phyloP scores from a whole-genome alignment of 2,113 vertebrate genomes.

The Eubucco bourcierii region DNA sequence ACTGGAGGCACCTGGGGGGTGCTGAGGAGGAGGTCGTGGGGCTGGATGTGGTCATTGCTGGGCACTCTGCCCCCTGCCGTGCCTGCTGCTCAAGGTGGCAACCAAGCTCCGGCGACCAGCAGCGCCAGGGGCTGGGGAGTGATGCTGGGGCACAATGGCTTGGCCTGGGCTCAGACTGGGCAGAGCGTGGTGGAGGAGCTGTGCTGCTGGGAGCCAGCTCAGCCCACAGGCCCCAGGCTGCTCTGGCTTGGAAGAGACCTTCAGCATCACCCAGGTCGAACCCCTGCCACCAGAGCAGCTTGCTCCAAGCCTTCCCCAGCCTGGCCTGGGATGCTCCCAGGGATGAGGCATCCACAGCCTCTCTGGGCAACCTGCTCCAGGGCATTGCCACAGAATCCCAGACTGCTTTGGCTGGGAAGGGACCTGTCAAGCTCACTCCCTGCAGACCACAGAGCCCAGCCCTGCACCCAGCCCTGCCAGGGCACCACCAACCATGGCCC shows the following conservation, averaged over 20 bases:
- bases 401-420: neutral
- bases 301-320: neutral
- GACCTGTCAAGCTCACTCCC: too few species aligned
- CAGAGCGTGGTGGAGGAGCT: neutral
- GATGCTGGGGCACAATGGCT: neutral
- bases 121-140: neutral
- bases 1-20: too few species aligned
- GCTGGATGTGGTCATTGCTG: neutral
- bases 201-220: neutral
- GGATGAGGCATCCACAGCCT: neutral
- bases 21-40: neutral
- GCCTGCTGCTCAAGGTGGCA: too few species aligned
- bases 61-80: too few species aligned
- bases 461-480: too few species aligned
- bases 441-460: too few species aligned
- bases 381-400: neutral
- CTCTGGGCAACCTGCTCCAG: neutral
- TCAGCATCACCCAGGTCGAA: fast-evolving
- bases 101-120: neutral
- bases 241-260: neutral
- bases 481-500: too few species aligned
- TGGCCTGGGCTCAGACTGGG: too few species aligned
- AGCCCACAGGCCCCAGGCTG: neutral
- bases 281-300: neutral
- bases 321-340: neutral